These are phyloP conservation scores for Seira ritae DNA, from an alignment of 2,888 invertebrate species.

Conservation along the genomic window DNA sequence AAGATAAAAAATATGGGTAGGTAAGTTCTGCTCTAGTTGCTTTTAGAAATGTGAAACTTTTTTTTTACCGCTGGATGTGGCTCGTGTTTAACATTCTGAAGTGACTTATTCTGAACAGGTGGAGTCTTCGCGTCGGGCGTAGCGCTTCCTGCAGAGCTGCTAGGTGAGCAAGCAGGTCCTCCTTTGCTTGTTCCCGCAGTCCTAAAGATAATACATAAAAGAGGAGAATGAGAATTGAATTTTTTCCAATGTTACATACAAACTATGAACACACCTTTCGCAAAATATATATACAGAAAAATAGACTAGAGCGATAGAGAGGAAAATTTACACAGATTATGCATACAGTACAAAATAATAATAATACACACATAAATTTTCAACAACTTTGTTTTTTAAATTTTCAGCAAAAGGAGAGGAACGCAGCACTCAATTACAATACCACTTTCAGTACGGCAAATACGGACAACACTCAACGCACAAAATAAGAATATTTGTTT, in stretches of 20 bases:
- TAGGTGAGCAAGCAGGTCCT: constrained; percentile 75
- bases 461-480: background rate
- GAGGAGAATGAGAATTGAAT: constrained; percentile 13
- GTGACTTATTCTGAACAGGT: constrained; percentile 84
- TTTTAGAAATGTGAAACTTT: constrained; percentile 37
- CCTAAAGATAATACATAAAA: constrained; percentile 73
- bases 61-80: constrained; percentile 86
- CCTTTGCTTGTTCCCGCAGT: constrained; percentile 76
- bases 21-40: background rate
- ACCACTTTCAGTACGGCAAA: background rate
- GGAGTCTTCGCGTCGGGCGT: constrained; percentile 76
- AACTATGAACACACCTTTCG: background rate
- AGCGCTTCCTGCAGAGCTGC: constrained; percentile 74
- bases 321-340: constrained; percentile 2
- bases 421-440: background rate
- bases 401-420: background rate
- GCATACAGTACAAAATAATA: background rate
- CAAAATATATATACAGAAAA: constrained; percentile 15
- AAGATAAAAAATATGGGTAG: no score
- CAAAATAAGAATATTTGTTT: background rate
- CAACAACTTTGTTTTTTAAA: background rate
- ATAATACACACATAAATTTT: background rate
- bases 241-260: constrained; percentile 24
- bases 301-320: constrained; percentile 19
- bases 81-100: constrained; percentile 84